Evolutionary conservation across 1,140 invertebrate species (phyloP), one percentile per base, ranked within the genome.

Genomic region (Ooceraea biroi): DNA sequence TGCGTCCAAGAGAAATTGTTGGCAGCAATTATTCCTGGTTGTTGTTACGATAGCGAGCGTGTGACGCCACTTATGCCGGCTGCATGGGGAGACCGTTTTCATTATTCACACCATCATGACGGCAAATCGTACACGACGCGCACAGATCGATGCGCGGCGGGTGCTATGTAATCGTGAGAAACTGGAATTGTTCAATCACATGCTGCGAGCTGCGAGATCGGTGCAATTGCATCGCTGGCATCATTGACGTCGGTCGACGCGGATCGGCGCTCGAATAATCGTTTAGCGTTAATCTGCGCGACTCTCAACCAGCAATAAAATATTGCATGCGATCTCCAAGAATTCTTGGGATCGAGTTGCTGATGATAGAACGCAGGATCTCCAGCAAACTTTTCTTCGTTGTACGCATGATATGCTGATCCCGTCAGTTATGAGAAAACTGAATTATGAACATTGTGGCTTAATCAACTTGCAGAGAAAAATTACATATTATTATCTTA

Each of bases 111-210:
- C 19, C 65, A 36, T 71, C 50, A n/a, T 71, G 52, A 80, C 50
- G 66, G 50, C 36, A n/a, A 68, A n/a, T 36, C 30, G 50, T 69
- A 44, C 44, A 22, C 27, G 60, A 66, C 66, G 46, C 36, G 52
- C 36, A 30, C 17, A 78, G 57, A 78, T 78, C 76, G 76, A 78
- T 78, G 36, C 50, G 25, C 25, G 50, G 22, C 50, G 36, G 46
- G 60, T 52, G 12, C 27, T 25, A 46, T 57, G 48, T 71, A 80
- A 71, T 80, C 65, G 76, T 57, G 76, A 80, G 76, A 80, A 80
- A 78, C 50, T 57, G 11, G 22, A 78, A 71, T 80, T 57, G 76
- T 80, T 80, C 50, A 46, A 80, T 80, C 76, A 57, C 76, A 36
- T 50, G 52, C n/a, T 30, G 50, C 30, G 19, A 78, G 63, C 76